Evolutionary conservation across 2,113 vertebrate species (phyloP), one percentile per base, ranked within the genome.

Genomic region (Mesitornis unicolor): DNA sequence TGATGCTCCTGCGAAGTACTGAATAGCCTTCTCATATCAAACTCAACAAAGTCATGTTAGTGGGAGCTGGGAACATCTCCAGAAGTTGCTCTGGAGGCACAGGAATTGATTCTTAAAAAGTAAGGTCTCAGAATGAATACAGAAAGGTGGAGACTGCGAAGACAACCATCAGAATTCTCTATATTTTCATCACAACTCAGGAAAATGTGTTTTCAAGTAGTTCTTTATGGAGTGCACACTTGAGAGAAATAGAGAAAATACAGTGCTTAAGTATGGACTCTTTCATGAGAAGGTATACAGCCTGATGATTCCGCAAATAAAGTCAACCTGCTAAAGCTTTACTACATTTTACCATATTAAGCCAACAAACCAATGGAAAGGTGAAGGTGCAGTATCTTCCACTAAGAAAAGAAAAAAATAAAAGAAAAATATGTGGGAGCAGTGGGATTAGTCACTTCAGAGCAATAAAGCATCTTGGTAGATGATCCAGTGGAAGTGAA

Each of bases 381-480:
- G n/a, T 48, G 28, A 81, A 91, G 53, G 53, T 71, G 31, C 15
- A n/a, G 43, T 40, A 64, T 75, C 69, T 86, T 86, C 79, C 1
- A 2, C 1, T 59, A 11, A 88, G 51, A 70, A 63, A 83, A 76
- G 42, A 76, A 80, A n/a, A 17, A 47, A 50, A 45, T 36, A 48
- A 4, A 53, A 14, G 33, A 78, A 76, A 91, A 84, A 64, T 24
- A 70, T 61, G 64, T 87, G 13, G 22, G 69, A 63, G 76, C 90
- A 67, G 22, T 70, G 88, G 64, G 88, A 90, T 84, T 88, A 87
- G 59, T 93, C 87, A 50, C 57, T 90, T 92, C 24, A 94, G 87
- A 89, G 86, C 77, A 92, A 78, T 96, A 96, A 93, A 93, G 94
- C 56, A 16, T 68, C 83, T 78, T 81, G 86, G 71, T 95, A 95